Percentiles rank a stretch among this genome's conserved stretches.
Evolutionary conservation across 2,113 vertebrate species (phyloP).

Genomic region (Mustela nigripes): DNA sequence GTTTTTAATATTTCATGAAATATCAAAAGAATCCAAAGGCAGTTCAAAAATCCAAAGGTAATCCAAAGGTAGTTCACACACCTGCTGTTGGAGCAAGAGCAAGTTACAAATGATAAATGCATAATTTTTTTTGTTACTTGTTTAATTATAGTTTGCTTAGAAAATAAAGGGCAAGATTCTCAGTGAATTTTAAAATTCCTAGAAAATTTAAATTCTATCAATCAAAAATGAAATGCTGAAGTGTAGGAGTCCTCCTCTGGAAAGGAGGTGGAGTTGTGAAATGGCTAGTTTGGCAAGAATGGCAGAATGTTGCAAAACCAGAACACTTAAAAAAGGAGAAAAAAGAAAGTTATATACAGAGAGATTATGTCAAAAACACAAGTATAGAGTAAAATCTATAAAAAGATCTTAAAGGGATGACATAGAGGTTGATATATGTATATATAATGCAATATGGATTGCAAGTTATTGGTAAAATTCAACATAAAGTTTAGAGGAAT

Average conservation of each 20-base stretch:
- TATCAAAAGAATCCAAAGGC: not conserved
- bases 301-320: not conserved
- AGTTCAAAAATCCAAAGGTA: no score
- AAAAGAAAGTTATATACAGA: not conserved
- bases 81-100: not conserved
- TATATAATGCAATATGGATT: not conserved
- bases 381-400: not conserved
- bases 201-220: not conserved
- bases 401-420: not conserved
- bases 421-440: not conserved
- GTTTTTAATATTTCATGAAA: not conserved
- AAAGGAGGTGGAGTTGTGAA: not conserved
- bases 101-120: not conserved
- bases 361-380: not conserved
- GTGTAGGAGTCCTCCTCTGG: not conserved
- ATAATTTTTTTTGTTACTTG: not conserved
- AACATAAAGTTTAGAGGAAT: constrained; percentile 13
- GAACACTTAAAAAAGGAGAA: not conserved
- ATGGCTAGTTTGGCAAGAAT: not conserved
- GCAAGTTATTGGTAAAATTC: not conserved
- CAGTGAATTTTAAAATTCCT: not conserved
- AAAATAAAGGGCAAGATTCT: not conserved
- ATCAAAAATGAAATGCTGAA: not conserved
- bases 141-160: not conserved
- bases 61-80: not conserved